phyloP scores from a whole-genome alignment of 1,140 invertebrate species.

The Drosophila subobscura region DNA sequence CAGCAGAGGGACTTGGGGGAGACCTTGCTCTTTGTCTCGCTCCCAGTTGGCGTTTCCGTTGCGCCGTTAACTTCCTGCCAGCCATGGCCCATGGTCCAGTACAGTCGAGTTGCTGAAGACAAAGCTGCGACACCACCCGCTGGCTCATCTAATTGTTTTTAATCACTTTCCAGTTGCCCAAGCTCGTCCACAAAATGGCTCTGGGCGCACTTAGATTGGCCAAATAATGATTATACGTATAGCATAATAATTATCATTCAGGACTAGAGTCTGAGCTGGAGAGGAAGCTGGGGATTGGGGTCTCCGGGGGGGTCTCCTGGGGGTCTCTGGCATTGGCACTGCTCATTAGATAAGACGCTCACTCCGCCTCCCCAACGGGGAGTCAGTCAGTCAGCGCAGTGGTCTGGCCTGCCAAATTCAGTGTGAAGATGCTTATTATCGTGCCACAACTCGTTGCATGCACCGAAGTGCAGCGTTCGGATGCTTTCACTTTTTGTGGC shows the following conservation, averaged over 20 bases:
- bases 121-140: too few species aligned
- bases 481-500: too few species aligned
- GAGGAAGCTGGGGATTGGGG: neutral
- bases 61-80: slow-evolving; percentile 74
- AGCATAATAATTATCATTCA: slow-evolving; percentile 55
- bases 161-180: slow-evolving; percentile 68
- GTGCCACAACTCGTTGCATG: too few species aligned
- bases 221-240: slow-evolving; percentile 56
- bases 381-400: too few species aligned
- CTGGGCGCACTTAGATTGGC: slow-evolving; percentile 57
- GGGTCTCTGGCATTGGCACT: slow-evolving; percentile 17
- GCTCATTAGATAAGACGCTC: slow-evolving; percentile 14
- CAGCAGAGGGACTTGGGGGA: neutral
- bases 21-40: slow-evolving; percentile 49
- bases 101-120: too few species aligned
- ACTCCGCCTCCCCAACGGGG: too few species aligned
- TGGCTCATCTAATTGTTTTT: slow-evolving; percentile 68
- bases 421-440: too few species aligned
- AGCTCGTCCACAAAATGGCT: slow-evolving; percentile 39
- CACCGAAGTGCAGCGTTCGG: too few species aligned
- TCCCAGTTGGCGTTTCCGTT: slow-evolving; percentile 67
- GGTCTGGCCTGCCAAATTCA: too few species aligned
- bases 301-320: neutral
- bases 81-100: slow-evolving; percentile 42
- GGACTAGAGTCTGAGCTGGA: neutral